phyloP scores from a whole-genome alignment of 2,888 invertebrate genomes.

The Operophtera brumata region DNA sequence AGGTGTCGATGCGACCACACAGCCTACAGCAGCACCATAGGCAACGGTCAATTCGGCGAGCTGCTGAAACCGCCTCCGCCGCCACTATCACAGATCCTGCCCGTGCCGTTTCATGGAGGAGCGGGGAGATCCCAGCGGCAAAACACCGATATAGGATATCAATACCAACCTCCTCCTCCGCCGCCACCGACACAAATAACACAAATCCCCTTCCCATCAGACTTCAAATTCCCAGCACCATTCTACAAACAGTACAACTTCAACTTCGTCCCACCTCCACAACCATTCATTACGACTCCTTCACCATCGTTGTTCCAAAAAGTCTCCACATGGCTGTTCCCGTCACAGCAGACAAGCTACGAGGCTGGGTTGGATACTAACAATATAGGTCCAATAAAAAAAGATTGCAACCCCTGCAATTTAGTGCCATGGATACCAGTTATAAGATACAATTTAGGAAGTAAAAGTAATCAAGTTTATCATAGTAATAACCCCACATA shows the following conservation, averaged over 20 bases:
- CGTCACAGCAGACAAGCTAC: conserved; percentile 68
- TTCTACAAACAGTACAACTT: conserved; percentile 75
- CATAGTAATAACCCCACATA: conserved; percentile 62
- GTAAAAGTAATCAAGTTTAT: conserved; percentile 50
- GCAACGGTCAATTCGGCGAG: conserved; percentile 60
- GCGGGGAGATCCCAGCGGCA: conserved; percentile 58
- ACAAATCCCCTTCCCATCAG: conserved; percentile 37
- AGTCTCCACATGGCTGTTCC: conserved; percentile 82
- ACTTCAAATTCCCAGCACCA: conserved; percentile 71
- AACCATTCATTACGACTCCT: conserved; percentile 66
- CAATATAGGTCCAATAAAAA: conserved; percentile 63
- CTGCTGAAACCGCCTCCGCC: conserved; percentile 72
- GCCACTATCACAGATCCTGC: conserved; percentile 56
- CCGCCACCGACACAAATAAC: conserved; percentile 37
- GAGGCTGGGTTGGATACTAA: conserved; percentile 45
- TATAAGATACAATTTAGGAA: conserved; percentile 69
- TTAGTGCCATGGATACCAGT: conserved; percentile 91
- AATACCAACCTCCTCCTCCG: conserved; percentile 58
- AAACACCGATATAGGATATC: conserved; percentile 57
- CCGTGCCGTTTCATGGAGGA: conserved; percentile 68
- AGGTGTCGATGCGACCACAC: conserved; percentile 56
- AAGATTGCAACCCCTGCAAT: conserved; percentile 88
- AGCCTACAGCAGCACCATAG: conserved; percentile 47
- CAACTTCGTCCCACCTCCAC: conserved; percentile 71
- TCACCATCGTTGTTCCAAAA: conserved; percentile 80